Conservation (phyloP, 2,113 vertebrate species). For the Martes martes region DNA sequence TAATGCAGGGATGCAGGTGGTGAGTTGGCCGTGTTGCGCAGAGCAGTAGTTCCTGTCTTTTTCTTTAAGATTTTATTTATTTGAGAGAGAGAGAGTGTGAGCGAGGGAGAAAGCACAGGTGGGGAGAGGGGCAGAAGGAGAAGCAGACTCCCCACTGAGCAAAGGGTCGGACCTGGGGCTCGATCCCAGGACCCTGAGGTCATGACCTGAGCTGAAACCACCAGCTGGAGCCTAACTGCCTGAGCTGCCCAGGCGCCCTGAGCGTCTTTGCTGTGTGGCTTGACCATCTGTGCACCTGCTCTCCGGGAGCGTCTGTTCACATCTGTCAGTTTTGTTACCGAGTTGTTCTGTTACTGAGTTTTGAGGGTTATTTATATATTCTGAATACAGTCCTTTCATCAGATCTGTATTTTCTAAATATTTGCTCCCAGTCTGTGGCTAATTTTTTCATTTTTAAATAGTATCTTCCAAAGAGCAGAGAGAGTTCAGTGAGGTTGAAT, state of each 20-base stretch:
- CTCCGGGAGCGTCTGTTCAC: not conserved
- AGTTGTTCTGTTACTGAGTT: not conserved
- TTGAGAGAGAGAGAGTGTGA: not conserved
- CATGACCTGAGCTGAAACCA: not conserved
- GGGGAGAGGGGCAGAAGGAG: not conserved
- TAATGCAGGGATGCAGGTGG: not conserved
- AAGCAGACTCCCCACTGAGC: not conserved
- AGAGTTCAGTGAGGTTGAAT: not conserved
- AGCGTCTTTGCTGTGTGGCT: not conserved
- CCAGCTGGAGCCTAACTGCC: not conserved
- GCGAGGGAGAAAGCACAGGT: not conserved
- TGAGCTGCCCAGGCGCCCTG: not conserved
- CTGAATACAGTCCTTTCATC: not conserved
- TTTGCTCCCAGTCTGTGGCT: not conserved
- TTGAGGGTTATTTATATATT: not conserved
- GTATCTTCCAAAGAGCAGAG: not conserved
- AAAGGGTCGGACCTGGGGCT: not conserved
- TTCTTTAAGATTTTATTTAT: no score
- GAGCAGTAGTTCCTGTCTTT: not conserved
- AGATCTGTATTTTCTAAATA: not conserved
- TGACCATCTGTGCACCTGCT: not conserved
- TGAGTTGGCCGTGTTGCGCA: not conserved
- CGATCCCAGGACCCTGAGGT: not conserved
- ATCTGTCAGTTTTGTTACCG: not conserved
- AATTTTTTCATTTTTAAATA: not conserved